Evolutionary conservation across 2,797 vertebrate genomes (phyloP).

Genomic region (Prunella strophiata): DNA sequence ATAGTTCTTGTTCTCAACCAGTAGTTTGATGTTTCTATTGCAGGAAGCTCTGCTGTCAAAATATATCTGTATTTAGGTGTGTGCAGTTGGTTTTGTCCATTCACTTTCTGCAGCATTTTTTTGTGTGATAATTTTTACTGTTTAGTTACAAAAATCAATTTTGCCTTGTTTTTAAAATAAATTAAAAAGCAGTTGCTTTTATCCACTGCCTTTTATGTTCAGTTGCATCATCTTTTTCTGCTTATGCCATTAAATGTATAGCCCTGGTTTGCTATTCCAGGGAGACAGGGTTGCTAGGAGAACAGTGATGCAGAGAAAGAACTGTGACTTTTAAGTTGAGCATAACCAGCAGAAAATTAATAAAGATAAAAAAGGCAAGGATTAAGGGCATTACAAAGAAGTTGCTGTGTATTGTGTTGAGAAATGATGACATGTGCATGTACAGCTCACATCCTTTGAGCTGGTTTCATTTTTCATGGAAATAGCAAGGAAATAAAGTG

Average conservation of each 20-base stretch:
- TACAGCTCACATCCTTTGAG: background rate
- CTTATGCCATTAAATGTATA: rapidly evolving
- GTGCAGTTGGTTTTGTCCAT: background rate
- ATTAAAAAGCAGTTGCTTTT: background rate
- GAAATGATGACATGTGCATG: background rate
- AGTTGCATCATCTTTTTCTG: background rate
- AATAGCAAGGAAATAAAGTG: background rate
- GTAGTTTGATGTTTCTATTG: background rate
- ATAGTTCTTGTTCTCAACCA: background rate
- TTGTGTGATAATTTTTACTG: background rate
- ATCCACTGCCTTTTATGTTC: background rate
- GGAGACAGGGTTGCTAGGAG: background rate
- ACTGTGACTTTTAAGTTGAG: background rate
- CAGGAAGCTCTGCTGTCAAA: background rate
- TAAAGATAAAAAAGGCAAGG: background rate
- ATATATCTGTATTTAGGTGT: background rate
- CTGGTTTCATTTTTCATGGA: background rate
- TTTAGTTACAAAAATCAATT: background rate
- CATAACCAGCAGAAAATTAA: background rate
- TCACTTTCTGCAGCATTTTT: background rate
- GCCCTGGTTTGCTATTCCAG: background rate
- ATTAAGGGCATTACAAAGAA: background rate
- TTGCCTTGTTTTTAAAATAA: background rate
- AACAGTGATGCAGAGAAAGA: background rate
- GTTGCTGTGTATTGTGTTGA: background rate